Base-by-base conservation (phyloP, 2,888 invertebrate species). In the Acleris sparsana region DNA sequence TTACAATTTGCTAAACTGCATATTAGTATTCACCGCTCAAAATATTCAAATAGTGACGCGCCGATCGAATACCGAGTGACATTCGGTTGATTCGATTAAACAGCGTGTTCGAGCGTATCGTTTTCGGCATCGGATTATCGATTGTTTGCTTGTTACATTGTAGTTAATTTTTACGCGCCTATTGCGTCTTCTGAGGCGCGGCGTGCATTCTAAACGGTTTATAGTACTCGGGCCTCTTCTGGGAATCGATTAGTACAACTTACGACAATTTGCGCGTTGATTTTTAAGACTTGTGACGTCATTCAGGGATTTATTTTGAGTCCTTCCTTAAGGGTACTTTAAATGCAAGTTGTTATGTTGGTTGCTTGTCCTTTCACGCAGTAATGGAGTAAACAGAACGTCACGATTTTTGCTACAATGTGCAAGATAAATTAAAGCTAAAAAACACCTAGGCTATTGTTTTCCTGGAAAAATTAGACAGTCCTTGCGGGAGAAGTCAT, bases 31-130 rank as follows among this genome's bases (percentile, higher is more conserved):
- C 89, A 77, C 71, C 68, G 76, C 77, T 79, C 84, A 81, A 86
- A 86, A 87, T 89, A 92, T 91, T 91, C 89, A 89, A 90, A 92
- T 90, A 85, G 86, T 80, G 80, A 76, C 73, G 77, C 83, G 86
- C 83, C 83, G 82, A 79, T 76, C 79, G 88, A 87, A 90, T 88
- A 84, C 84, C 74, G 74, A 86, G 84, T 83, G 81, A 80, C 79
- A 80, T 77, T 80, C 80, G 72, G 75, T 69, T 72, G 75, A 79
- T 79, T 77, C 74, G 79, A 75, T 74, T 79, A 81, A 80, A 83
- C 86, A 79, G 78, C 81, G 80, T 84, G 85, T 83, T 80, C 81
- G 79, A 75, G 53, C 77, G 80, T 77, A 79, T 80, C 80, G 77
- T 76, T 83, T 75, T 78, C 72, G 75, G 80, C 81, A 80, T 82